These are phyloP conservation scores for Nothocercus nigrocapillus DNA, from an alignment of 2,113 vertebrate species.

Conservation along the genomic window DNA sequence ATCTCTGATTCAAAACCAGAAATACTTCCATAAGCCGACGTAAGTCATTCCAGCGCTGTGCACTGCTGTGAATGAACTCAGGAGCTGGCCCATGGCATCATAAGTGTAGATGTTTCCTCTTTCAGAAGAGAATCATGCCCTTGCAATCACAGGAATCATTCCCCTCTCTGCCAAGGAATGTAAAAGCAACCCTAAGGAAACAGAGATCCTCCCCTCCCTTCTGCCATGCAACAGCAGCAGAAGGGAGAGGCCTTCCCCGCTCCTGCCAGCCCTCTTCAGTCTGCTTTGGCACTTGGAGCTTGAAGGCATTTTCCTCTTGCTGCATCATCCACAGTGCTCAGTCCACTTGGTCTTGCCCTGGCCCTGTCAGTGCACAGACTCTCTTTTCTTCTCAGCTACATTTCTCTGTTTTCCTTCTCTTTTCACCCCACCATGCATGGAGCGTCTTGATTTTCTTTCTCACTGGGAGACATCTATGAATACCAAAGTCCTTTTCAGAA, in stretches of 20 bases:
- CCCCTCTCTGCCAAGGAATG: background rate
- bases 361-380: background rate
- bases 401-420: background rate
- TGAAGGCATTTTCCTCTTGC: background rate
- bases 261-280: background rate
- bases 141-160: background rate
- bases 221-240: background rate
- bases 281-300: background rate
- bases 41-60: background rate
- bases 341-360: background rate
- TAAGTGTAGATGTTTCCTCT: background rate
- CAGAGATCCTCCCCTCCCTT: background rate
- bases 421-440: background rate
- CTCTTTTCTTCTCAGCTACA: background rate
- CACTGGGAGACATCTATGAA: background rate
- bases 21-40: background rate
- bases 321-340: background rate
- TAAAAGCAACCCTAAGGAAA: background rate
- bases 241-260: background rate
- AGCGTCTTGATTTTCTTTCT: background rate
- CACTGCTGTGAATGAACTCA: background rate
- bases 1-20: background rate
- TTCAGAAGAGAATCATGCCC: background rate
- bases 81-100: background rate
- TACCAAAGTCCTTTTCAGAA: background rate